Evolutionary conservation across 2,888 invertebrate species (phyloP).

Genomic region (Diachrysia chrysitis): DNA sequence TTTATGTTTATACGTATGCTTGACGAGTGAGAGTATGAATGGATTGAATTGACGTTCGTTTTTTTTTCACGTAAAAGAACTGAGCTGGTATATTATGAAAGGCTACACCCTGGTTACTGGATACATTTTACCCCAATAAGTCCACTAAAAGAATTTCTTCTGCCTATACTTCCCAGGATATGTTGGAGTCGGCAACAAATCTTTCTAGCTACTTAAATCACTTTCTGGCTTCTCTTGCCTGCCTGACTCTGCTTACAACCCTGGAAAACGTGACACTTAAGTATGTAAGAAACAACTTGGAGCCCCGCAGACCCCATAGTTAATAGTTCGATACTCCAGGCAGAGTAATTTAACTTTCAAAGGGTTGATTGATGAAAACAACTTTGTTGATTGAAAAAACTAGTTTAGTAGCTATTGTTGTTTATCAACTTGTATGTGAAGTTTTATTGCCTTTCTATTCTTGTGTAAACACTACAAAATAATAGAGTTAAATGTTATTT

Average conservation of each 20-base stretch:
- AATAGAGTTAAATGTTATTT: too few species aligned
- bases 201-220: too few species aligned
- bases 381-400: conserved; percentile 53
- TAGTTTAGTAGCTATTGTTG: conserved; percentile 19
- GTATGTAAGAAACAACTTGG: conserved; percentile 5
- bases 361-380: conserved; percentile 60
- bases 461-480: not conserved
- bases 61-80: too few species aligned
- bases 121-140: too few species aligned
- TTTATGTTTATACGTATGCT: too few species aligned
- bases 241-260: not conserved
- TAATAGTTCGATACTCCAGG: conserved; percentile 56
- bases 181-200: too few species aligned
- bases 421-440: not conserved
- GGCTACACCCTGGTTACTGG: too few species aligned
- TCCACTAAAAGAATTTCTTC: too few species aligned
- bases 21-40: too few species aligned
- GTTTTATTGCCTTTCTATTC: not conserved
- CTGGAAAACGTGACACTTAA: not conserved
- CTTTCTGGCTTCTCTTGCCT: not conserved
- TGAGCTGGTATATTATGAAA: too few species aligned
- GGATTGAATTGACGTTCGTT: too few species aligned
- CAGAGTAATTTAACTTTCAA: conserved; percentile 59
- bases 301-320: conserved; percentile 30
- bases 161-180: too few species aligned